Conservation (phyloP, 2,888 invertebrate genomes). For the Yponomeuta sedellus region DNA sequence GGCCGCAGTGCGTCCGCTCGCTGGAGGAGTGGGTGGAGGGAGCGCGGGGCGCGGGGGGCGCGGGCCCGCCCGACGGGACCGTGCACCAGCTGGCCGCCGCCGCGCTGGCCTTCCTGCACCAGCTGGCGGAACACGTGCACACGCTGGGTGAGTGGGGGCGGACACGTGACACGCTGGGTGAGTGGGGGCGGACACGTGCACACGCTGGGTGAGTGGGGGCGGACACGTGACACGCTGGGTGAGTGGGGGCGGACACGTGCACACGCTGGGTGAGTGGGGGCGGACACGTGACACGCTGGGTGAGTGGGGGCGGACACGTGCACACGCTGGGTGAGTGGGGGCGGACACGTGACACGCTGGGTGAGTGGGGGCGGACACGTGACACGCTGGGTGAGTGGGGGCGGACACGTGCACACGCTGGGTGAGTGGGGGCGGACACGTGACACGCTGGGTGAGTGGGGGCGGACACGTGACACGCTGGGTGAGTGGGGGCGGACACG, state of each 20-base stretch:
- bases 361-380: constrained; percentile 82
- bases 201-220: constrained; percentile 81
- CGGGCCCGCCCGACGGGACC: constrained; percentile 96
- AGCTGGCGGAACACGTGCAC: constrained; percentile 86
- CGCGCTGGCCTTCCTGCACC: constrained; percentile 93
- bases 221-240: constrained; percentile 86
- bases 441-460: constrained; percentile 82
- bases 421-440: constrained; percentile 82
- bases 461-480: constrained; percentile 85
- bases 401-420: constrained; percentile 86
- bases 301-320: constrained; percentile 80
- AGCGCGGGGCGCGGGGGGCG: constrained; percentile 84
- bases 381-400: constrained; percentile 81
- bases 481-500: constrained; percentile 82
- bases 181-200: constrained; percentile 83
- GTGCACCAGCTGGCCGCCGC: constrained; percentile 98
- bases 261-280: constrained; percentile 82
- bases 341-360: constrained; percentile 86
- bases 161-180: constrained; percentile 86
- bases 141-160: constrained; percentile 81
- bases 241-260: constrained; percentile 82
- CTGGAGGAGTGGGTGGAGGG: constrained; percentile 96
- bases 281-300: constrained; percentile 87
- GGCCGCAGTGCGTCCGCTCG: constrained; percentile 86
- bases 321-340: constrained; percentile 82